Conservation (phyloP, 2,888 invertebrate species). For the Cyclophora albipunctata region DNA sequence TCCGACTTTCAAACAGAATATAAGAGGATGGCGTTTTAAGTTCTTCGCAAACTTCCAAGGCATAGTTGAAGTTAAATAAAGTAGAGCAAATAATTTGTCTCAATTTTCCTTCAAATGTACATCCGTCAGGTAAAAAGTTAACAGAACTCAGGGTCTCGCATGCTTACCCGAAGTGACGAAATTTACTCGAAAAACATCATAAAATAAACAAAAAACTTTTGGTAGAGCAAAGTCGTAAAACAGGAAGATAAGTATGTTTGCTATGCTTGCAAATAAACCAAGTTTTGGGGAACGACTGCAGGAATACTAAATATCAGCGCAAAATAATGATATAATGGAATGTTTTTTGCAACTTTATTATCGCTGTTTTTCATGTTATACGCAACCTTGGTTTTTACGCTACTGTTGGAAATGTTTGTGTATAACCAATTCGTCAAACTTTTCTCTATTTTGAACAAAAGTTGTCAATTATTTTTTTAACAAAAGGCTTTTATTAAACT, state of each 20-base stretch:
- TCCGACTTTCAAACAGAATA: no score
- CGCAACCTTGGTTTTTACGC: no score
- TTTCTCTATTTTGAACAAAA: no score
- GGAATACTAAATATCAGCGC: conserved; percentile 13
- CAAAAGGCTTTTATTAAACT: no score
- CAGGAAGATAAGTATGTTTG: conserved; percentile 30
- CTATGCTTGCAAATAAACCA: conserved; percentile 25
- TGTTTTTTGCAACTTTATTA: neutral
- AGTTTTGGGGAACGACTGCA: conserved; percentile 24
- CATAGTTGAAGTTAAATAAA: neutral
- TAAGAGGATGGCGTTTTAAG: no score
- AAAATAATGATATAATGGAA: neutral
- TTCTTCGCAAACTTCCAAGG: no score
- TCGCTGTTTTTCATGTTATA: no score
- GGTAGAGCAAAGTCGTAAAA: conserved; percentile 29
- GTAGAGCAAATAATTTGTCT: conserved; percentile 4
- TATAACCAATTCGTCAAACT: no score
- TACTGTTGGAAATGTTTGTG: no score
- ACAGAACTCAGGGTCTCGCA: conserved; percentile 22
- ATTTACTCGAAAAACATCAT: conserved; percentile 26
- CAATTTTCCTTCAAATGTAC: conserved; percentile 3
- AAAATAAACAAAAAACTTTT: conserved; percentile 37
- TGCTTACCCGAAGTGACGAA: conserved; percentile 26
- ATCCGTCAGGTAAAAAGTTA: conserved; percentile 12
- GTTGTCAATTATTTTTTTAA: no score